Evolutionary conservation across 2,113 vertebrate genomes (phyloP), one percentile per base, ranked within the genome.

Genomic region (Gopherus evgoodei): DNA sequence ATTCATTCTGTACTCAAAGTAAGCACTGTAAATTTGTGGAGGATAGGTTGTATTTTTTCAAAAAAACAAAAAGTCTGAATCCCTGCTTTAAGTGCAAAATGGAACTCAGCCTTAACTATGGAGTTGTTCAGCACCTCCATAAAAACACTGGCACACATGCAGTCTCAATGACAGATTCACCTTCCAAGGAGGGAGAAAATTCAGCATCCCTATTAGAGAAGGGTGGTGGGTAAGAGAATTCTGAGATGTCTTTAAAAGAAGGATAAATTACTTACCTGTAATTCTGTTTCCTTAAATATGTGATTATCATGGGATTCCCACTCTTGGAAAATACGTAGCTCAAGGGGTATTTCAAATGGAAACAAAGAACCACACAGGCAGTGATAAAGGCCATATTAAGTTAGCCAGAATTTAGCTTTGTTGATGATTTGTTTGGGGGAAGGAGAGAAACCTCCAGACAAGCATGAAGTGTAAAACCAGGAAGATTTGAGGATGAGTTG

Each of bases 91-190:
- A 72, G 25, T 88, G 25, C 1, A 2, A 69, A 72, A 57, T 69
- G 0, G 0, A 81, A 17, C 16, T 17, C 19, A 11, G 38, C 17
- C 54, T 59, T 31, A 81, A 38, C 80, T 53, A 22, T 38, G 80
- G 50, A 54, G 80, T 52, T 80, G 47, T 17, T 21, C 19, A 35
- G 35, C 35, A 31, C 38, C 19, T 84, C 19, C 0, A 0, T 25
- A 56, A 47, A 22, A 24, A 72, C 19, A 38, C 69, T 62, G 24
- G 29, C 0, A 0, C 54, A 25, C 0, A 1, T 21, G 1, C 24
- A 62, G 42, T 72, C 44, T 44, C 2, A 5, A 72, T 86, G n/a
- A 22, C 59, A 22, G 7, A 10, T 80, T 2, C 9, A 5, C 62
- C 29, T 14, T 53, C 29, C 25, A 80, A 38, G n/a, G 49, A 62